These are phyloP conservation scores for Drosophila helvetica DNA, from an alignment of 2,888 invertebrate genomes.

Conservation along the genomic window DNA sequence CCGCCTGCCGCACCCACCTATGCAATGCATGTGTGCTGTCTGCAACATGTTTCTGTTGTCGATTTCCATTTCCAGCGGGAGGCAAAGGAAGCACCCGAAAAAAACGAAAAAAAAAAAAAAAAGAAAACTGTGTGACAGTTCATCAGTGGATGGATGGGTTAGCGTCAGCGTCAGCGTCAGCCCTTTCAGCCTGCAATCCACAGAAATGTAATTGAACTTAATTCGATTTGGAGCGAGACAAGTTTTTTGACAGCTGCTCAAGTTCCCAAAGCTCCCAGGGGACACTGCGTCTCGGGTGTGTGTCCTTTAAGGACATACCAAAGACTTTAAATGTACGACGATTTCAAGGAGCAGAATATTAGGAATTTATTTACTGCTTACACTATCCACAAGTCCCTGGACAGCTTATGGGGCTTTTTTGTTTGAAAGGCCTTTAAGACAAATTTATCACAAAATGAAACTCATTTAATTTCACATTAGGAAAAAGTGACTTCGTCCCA, in stretches of 20 bases:
- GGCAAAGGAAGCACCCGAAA: slow-evolving; percentile 4
- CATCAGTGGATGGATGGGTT: slow-evolving; percentile 35
- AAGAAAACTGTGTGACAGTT: slow-evolving; percentile 33
- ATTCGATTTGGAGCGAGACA: slow-evolving; percentile 78
- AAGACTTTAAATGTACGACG: slow-evolving; percentile 10
- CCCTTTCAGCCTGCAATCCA: slow-evolving; percentile 45
- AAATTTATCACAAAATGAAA: not conserved
- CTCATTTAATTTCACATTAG: not conserved
- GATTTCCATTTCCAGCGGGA: slow-evolving; percentile 62
- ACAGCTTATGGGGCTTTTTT: not conserved
- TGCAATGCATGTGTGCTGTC: slow-evolving; percentile 20
- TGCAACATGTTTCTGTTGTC: slow-evolving; percentile 49
- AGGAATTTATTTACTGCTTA: too few species aligned
- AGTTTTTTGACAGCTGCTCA: slow-evolving; percentile 75
- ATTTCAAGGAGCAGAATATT: not conserved
- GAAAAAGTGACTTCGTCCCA: slow-evolving; percentile 7
- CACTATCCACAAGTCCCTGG: too few species aligned
- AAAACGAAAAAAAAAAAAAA: too few species aligned
- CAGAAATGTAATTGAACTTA: slow-evolving; percentile 76
- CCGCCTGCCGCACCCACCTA: not conserved
- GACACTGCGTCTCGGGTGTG: slow-evolving; percentile 18
- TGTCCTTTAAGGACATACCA: slow-evolving; percentile 30
- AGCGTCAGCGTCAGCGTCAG: slow-evolving; percentile 22
- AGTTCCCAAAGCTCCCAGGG: slow-evolving; percentile 62
- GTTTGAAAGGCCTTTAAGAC: not conserved